Evolutionary conservation across 2,888 invertebrate genomes (phyloP), one percentile per base, ranked within the genome.

Genomic region (Lissocephala sabroskyi): DNA sequence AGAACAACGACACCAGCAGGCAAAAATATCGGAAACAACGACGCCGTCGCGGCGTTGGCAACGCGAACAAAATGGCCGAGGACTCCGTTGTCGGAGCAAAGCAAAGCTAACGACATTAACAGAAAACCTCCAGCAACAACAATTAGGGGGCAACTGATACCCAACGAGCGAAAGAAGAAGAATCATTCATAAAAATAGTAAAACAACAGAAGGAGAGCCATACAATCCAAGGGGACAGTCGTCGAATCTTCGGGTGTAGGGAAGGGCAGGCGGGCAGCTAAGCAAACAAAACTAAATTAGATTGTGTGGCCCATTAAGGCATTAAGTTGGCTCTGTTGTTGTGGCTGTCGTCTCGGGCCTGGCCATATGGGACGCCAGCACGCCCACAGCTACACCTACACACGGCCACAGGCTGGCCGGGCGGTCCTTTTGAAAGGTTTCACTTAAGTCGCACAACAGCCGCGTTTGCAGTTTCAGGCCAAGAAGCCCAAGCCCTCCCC

Each of bases 261-360:
- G 30, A 4, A 11, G 10, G 30, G 5, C 23, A 3, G 23, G 30
- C 30, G n/a, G 10, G 30, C 30, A 6, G 52, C 47, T 53, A 58
- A 54, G 54, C 67, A 71, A 71, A 70, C 64, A 70, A 68, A 73
- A 73, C 65, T 74, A 73, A 73, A 73, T 73, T 73, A 71, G 74
- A 74, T 73, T 73, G 74, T 71, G 74, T 73, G 74, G 71, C 71
- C 71, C 71, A 73, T 73, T 73, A 73, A 64, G 65, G 71, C 74
- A 73, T 73, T 73, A 73, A 64, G 71, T 67, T 67, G 65, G 67
- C 71, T 67, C 23, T 33, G 23, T 50, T 30, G 45, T 45, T 46
- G 30, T 36, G 29, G 2, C 26, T 37, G n/a, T 32, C 51, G 46
- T 47, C 45, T 45, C 46, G 46, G 41, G 23, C 19, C 49, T 46